These are phyloP conservation scores for Galago senegalensis DNA, from an alignment of 2,797 vertebrate species.

Conservation along the genomic window DNA sequence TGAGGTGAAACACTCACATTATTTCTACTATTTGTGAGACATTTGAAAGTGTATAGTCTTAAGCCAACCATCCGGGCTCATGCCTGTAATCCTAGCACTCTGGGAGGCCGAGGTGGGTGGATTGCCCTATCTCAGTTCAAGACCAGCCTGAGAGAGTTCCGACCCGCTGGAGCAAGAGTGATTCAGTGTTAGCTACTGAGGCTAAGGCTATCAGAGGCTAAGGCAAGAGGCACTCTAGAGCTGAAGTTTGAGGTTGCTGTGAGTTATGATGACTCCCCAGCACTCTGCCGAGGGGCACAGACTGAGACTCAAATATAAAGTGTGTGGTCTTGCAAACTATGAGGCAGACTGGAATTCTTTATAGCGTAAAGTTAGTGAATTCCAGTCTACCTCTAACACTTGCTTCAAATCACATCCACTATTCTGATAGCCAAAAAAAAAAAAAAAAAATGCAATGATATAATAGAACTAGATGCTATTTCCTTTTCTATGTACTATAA, in stretches of 20 bases:
- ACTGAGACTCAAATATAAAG: not conserved
- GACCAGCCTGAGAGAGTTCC: no score
- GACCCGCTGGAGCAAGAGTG: no score
- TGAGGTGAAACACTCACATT: not conserved
- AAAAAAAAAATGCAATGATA: constrained; percentile 36
- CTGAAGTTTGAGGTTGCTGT: constrained; percentile 6
- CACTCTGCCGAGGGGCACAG: no score
- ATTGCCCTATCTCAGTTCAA: no score
- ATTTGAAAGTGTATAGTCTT: constrained; percentile 42
- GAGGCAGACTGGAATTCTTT: constrained; percentile 61
- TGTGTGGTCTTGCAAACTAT: constrained; percentile 67
- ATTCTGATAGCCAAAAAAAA: not conserved
- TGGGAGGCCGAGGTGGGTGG: no score
- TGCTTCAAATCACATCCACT: constrained; percentile 41
- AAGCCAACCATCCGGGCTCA: not conserved
- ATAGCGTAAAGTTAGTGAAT: constrained; percentile 35
- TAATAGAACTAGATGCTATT: constrained; percentile 8
- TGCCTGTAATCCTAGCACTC: no score
- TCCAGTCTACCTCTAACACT: not conserved
- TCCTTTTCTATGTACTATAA: constrained; percentile 4
- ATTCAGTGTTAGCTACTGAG: no score
- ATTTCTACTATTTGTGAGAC: not conserved
- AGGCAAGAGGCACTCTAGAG: no score
- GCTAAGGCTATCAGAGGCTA: no score
- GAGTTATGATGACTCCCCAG: no score